These are phyloP conservation scores for Dreissena polymorpha DNA, from an alignment of 1,140 invertebrate genomes.

Conservation along the genomic window DNA sequence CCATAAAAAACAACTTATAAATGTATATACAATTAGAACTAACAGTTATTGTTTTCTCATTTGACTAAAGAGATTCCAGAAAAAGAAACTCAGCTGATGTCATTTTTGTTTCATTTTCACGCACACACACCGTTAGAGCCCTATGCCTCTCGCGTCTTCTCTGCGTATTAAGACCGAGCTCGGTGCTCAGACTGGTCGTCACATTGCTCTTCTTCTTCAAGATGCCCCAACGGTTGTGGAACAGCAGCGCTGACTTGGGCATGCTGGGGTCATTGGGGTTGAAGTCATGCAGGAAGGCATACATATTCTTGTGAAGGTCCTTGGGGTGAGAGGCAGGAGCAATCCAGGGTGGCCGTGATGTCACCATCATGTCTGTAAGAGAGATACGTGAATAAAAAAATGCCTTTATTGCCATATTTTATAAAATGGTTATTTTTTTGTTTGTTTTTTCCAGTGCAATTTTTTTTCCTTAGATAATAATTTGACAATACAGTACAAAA, in stretches of 20 bases:
- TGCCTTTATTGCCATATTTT: too few relatives aligned
- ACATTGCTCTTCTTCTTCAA: slow-evolving; percentile 60
- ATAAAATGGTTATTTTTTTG: too few relatives aligned
- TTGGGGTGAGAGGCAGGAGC: slow-evolving; percentile 71
- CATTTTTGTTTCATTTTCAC: too few relatives aligned
- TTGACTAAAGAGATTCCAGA: too few relatives aligned
- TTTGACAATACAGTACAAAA: too few relatives aligned
- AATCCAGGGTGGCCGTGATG: slow-evolving; percentile 66
- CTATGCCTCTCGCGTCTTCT: slow-evolving; percentile 65
- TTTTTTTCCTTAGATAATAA: too few relatives aligned
- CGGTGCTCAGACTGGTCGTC: slow-evolving; percentile 64
- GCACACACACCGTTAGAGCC: slow-evolving; percentile 63
- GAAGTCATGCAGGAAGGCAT: slow-evolving; percentile 68
- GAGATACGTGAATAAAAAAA: too few relatives aligned
- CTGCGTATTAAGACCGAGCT: slow-evolving; percentile 66
- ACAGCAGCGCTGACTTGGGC: slow-evolving; percentile 63
- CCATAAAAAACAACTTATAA: too few relatives aligned
- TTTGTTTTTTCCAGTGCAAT: too few relatives aligned
- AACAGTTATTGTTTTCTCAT: too few relatives aligned
- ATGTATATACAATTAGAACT: too few relatives aligned
- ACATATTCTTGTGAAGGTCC: slow-evolving; percentile 70
- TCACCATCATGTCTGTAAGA: slow-evolving; percentile 36
- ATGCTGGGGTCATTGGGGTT: slow-evolving; percentile 75
- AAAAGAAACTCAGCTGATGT: too few relatives aligned
- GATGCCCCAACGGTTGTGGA: slow-evolving; percentile 75